phyloP scores from a whole-genome alignment of 2,113 vertebrate genomes.

The Alces alces region DNA sequence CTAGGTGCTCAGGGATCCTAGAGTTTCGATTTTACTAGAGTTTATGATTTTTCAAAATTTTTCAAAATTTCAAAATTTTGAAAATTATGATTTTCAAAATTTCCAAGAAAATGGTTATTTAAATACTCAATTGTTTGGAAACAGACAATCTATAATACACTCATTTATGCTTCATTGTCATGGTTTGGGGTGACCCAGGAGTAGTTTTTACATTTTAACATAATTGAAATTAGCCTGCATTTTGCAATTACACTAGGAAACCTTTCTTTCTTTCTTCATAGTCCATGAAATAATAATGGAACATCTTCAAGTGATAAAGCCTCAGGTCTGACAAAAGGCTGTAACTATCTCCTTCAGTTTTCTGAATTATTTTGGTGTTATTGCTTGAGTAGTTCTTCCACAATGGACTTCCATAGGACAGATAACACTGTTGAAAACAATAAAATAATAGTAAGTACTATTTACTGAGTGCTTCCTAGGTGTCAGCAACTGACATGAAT shows the following conservation, averaged over 20 bases:
- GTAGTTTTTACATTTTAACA: not conserved
- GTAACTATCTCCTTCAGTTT: not conserved
- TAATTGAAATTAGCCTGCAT: not conserved
- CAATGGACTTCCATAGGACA: not conserved
- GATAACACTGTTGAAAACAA: not conserved
- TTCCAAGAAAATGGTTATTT: not conserved
- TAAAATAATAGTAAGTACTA: not conserved
- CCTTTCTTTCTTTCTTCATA: not conserved
- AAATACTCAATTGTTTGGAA: not conserved
- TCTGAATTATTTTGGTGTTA: not conserved
- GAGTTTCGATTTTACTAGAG: not conserved
- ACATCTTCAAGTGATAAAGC: not conserved
- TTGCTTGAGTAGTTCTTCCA: not conserved
- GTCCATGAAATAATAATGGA: not conserved
- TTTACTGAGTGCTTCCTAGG: not conserved
- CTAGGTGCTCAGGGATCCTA: not conserved
- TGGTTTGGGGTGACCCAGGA: not conserved
- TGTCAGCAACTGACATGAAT: not conserved
- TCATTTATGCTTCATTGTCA: not conserved
- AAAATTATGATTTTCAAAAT: no score
- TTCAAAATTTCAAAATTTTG: no score
- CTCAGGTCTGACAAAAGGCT: not conserved
- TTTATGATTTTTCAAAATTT: not conserved
- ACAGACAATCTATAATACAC: not conserved
- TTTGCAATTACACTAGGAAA: not conserved